Evolutionary conservation across 2,888 invertebrate species (phyloP), one percentile per base, ranked within the genome.

Genomic region (Nymphalis c-album): DNA sequence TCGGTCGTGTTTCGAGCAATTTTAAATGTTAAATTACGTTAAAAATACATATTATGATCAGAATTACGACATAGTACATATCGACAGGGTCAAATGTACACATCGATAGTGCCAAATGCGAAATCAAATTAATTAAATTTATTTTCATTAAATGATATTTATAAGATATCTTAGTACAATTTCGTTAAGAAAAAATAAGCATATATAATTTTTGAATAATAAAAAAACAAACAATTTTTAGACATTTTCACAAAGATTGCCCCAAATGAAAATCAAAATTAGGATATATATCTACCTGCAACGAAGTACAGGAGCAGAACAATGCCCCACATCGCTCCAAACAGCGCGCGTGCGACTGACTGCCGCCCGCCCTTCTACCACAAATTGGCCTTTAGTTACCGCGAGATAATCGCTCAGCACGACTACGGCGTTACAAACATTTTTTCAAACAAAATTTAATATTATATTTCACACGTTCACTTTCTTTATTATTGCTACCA

Each of bases 331-430:
- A 83, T 81, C 71, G 80, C 78, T 77, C 69, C 60, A 63, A 72
- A 68, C 50, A 75, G 70, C 68, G 72, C 79, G 80, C 70, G 67
- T 58, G 64, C 75, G 74, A 75, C 74, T 73, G 77, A 73, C 65
- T 73, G 76, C 85, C 86, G 86, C 85, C 86, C 85, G 87, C 87
- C 86, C 85, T 87, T 84, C 82, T 71, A 72, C 76, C 77, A 74
- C 74, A 78, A 79, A 83, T 82, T 84, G 83, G 80, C 83, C 86
- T 85, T 84, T 78, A 73, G 68, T 74, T 75, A 78, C 80, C 20
- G 48, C 46, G 78, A 78, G 77, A 76, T 82, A 77, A 79, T 82
- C 78, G 75, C 74, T 69, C 79, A 77, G 62, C 62, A 58, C 66
- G 75, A 79, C 46, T 64, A 22, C 35, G 35, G 60, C 17, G 55